Evolutionary conservation across 2,797 vertebrate species (phyloP).

Genomic region (Pterois miles): DNA sequence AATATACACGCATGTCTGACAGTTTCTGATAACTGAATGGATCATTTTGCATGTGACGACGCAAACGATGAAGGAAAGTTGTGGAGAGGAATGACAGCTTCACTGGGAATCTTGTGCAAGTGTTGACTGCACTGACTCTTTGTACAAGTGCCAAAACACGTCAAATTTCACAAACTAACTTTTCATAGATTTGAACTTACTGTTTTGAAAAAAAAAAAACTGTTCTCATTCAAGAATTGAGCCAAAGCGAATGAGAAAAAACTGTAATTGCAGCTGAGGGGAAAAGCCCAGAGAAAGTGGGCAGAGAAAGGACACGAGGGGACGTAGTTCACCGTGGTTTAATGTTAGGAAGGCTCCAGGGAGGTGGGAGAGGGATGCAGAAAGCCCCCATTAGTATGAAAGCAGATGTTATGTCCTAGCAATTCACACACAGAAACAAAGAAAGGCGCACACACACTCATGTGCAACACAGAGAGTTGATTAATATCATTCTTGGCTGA

Average conservation of each 20-base stretch:
- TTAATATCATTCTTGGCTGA: slow-evolving; percentile 19
- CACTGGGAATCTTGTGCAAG: too few species aligned
- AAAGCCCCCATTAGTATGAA: not conserved
- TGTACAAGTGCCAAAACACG: too few species aligned
- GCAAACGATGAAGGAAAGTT: too few species aligned
- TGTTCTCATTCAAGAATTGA: too few species aligned
- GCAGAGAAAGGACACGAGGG: slow-evolving; percentile 18
- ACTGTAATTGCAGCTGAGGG: slow-evolving; percentile 61
- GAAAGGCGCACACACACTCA: not conserved
- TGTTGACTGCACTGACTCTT: too few species aligned
- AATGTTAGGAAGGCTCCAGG: not conserved
- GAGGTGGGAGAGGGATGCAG: not conserved
- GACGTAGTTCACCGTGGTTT: not conserved
- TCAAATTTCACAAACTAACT: too few species aligned
- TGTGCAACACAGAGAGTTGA: not conserved
- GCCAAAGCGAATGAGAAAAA: accelerated
- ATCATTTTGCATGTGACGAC: too few species aligned
- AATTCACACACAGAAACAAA: not conserved
- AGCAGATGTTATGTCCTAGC: slow-evolving; percentile 17
- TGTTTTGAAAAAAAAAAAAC: too few species aligned
- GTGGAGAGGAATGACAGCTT: too few species aligned
- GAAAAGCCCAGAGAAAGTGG: slow-evolving; percentile 14
- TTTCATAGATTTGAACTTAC: too few species aligned
- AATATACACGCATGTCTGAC: too few species aligned
- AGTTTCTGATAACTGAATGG: too few species aligned